A percentile compares a stretch with the other conserved stretches of the same genome.
Evolutionary conservation across 1,140 invertebrate species (phyloP).

Genomic region (Phthorimaea operculella): DNA sequence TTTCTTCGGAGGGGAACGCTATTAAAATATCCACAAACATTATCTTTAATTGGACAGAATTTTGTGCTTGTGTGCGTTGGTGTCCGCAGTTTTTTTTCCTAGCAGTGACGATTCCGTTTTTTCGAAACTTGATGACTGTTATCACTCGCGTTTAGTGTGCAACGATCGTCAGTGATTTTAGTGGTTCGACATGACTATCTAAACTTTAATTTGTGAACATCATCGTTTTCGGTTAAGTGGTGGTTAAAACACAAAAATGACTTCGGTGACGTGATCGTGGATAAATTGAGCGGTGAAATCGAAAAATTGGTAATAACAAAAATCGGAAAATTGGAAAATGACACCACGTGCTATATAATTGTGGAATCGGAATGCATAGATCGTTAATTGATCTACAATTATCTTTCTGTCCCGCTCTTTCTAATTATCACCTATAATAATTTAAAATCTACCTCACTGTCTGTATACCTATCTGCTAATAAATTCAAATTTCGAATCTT

Average conservation of each 20-base stretch:
- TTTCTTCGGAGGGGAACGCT: slow-evolving; percentile 63
- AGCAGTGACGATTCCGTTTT: slow-evolving; percentile 51
- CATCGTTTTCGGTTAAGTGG: slow-evolving; percentile 26
- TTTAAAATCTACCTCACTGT: slow-evolving; percentile 14
- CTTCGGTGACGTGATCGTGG: slow-evolving; percentile 51
- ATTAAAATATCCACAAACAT: slow-evolving; percentile 68
- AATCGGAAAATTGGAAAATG: slow-evolving; percentile 39
- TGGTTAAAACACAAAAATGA: slow-evolving; percentile 37
- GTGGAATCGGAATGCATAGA: slow-evolving; percentile 37
- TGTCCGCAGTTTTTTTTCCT: slow-evolving; percentile 40
- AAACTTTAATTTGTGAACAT: slow-evolving; percentile 18
- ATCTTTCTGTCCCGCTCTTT: slow-evolving; percentile 41
- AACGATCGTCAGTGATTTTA: slow-evolving; percentile 36
- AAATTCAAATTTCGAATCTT: not conserved
- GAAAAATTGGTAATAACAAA: not conserved
- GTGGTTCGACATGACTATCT: slow-evolving; percentile 8
- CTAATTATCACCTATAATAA: slow-evolving; percentile 29
- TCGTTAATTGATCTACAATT: slow-evolving; percentile 44
- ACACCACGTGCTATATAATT: slow-evolving; percentile 49
- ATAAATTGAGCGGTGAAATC: not conserved
- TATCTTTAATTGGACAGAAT: slow-evolving; percentile 66
- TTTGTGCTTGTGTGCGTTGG: slow-evolving; percentile 60
- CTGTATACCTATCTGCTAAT: not conserved
- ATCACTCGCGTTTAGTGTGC: slow-evolving; percentile 49
- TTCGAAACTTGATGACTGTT: slow-evolving; percentile 58